Evolutionary conservation across 2,113 vertebrate genomes (phyloP).

Genomic region (Pedionomus torquatus): DNA sequence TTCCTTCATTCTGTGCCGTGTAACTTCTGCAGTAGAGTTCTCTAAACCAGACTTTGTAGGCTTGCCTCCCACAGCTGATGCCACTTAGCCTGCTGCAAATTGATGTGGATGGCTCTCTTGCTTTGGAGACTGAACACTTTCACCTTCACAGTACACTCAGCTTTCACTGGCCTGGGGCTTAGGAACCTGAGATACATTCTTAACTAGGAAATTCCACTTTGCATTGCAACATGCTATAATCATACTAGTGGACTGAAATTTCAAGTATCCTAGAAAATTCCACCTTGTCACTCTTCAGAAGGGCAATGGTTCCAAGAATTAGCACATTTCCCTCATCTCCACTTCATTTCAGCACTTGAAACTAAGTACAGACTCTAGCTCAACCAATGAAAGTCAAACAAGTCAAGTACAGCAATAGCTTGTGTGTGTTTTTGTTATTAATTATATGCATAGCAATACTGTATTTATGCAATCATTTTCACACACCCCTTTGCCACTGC

Average conservation of each 20-base stretch:
- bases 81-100: conserved; percentile 76
- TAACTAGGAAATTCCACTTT: conserved; percentile 60
- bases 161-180: conserved; percentile 70
- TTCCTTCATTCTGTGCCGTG: conserved; percentile 19
- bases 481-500: neutral
- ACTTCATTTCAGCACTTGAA: conserved; percentile 65
- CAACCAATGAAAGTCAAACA: conserved; percentile 63
- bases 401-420: conserved; percentile 49
- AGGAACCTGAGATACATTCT: conserved; percentile 76
- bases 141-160: conserved; percentile 67
- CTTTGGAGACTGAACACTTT: conserved; percentile 67
- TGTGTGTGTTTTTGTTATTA: conserved; percentile 54
- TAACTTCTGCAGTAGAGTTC: conserved; percentile 33
- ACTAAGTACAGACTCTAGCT: conserved; percentile 26
- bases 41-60: neutral
- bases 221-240: conserved; percentile 57
- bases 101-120: conserved; percentile 72
- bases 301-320: conserved; percentile 67
- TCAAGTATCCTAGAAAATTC: conserved; percentile 74
- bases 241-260: conserved; percentile 53
- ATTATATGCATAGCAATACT: conserved; percentile 60
- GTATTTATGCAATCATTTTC: conserved; percentile 50
- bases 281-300: conserved; percentile 72
- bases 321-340: conserved; percentile 39
- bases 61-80: conserved; percentile 71